Base-by-base conservation (phyloP, 2,888 invertebrate species). In the Unio delphinus region DNA sequence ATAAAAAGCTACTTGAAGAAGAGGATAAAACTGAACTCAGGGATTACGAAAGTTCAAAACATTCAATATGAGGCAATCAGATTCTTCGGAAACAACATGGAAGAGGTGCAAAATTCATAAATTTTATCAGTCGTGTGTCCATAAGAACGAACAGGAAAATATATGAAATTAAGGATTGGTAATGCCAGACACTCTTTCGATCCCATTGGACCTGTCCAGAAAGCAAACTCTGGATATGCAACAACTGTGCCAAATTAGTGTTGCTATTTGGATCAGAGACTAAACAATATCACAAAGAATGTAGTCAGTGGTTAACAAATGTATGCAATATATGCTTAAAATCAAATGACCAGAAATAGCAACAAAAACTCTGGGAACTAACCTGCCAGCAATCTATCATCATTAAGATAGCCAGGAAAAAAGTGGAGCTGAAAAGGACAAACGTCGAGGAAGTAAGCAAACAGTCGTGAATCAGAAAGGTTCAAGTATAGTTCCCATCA, bases 41-140 rank as follows among this genome's bases (percentile, higher is more conserved):
- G 6, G 20, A 20, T 64, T 55, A 67, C 61, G 61, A 63, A 55
- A 60, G 63, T 60, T 4, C 60, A 70, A 56, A 64, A 67, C 58
- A 55, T n/a, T 17, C 34, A 66, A 26, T 20, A 60, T 17, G 61
- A 59, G 15, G 55, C 59, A 60, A 55, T 66, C 6, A 23, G n/a
- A 54, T 59, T 59, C 18, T 45, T 61, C 60, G 60, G 60, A 8
- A 55, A 66, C 20, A 56, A 65, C 64, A 55, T 20, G 55, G 66
- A 61, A 6, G 26, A 45, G 17, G 45, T n/a, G 20, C 11, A n/a
- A 61, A 61, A 28, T n/a, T 61, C 30, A 28, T 2, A 45, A 66
- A 57, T 18, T 56, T 63, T 55, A 55, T 54, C 4, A 70, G 61
- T 23, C n/a, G 15, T 34, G 61, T 61, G 28, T 28, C 28, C 3